phyloP scores from a whole-genome alignment of 2,888 invertebrate genomes.

The Agrochola lychnidis region DNA sequence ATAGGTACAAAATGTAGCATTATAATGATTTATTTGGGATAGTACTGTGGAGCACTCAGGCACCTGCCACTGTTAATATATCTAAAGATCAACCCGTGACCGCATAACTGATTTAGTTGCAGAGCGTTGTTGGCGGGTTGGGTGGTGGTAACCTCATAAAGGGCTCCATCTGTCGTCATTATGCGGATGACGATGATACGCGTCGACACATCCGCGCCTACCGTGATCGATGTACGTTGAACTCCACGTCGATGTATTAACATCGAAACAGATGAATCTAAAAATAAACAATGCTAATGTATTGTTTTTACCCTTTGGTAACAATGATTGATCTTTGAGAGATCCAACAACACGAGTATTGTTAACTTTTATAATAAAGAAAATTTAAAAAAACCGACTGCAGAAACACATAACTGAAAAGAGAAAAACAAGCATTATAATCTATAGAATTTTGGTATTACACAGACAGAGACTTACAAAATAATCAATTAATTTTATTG shows the following conservation, averaged over 20 bases:
- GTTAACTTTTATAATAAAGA: background rate
- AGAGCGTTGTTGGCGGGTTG: constrained; percentile 78
- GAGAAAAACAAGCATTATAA: background rate
- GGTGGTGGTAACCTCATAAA: constrained; percentile 85
- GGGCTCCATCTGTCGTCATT: constrained; percentile 89
- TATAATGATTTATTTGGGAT: constrained; percentile 47
- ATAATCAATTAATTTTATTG: background rate
- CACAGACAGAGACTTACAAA: background rate
- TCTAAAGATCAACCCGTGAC: constrained; percentile 67
- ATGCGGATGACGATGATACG: constrained; percentile 77
- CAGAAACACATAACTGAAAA: background rate
- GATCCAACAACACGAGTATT: background rate
- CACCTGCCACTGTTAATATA: constrained; percentile 68
- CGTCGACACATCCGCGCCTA: constrained; percentile 55
- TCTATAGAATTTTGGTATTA: background rate
- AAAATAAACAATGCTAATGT: constrained; percentile 17
- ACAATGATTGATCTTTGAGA: constrained; percentile 28
- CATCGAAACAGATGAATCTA: constrained; percentile 36
- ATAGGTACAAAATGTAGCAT: constrained; percentile 29
- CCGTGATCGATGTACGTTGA: constrained; percentile 60
- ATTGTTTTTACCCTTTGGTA: constrained; percentile 29
- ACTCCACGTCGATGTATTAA: constrained; percentile 24
- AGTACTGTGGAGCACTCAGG: constrained; percentile 20
- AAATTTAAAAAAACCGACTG: background rate
- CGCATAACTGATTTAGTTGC: constrained; percentile 82